Evolutionary conservation across 92 coral and sea anemone genomes (phyloP).

Genomic region (Ricordea florida): DNA sequence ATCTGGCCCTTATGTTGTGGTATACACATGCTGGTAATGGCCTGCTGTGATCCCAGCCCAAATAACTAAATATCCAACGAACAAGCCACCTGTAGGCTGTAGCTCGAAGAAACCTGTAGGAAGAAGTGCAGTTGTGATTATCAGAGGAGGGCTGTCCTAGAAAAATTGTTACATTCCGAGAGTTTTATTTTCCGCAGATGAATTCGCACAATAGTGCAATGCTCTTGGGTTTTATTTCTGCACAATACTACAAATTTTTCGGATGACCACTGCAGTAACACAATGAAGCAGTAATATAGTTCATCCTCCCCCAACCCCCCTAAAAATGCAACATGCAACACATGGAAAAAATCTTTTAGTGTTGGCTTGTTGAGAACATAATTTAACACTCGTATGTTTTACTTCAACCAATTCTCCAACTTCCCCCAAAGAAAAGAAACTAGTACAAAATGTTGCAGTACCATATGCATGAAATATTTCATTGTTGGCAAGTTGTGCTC

Average conservation of each 20-base stretch:
- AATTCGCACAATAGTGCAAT: neutral
- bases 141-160: conserved; percentile 2
- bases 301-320: neutral
- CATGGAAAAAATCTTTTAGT: neutral
- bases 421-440: neutral
- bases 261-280: neutral
- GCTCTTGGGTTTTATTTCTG: neutral
- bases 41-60: too few species aligned
- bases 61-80: too few species aligned
- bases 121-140: neutral
- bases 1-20: too few species aligned
- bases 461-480: too few species aligned
- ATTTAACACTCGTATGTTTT: neutral
- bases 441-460: neutral
- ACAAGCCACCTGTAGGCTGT: too few species aligned
- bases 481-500: conserved; percentile 2
- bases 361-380: neutral
- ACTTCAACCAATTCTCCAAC: neutral
- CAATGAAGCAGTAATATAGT: neutral
- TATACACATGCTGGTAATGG: too few species aligned
- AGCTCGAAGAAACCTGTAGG: too few species aligned
- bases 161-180: neutral
- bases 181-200: neutral
- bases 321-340: too few species aligned
- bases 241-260: neutral